These are phyloP conservation scores for Notiomystis cincta DNA, from an alignment of 2,113 vertebrate species.

Conservation along the genomic window DNA sequence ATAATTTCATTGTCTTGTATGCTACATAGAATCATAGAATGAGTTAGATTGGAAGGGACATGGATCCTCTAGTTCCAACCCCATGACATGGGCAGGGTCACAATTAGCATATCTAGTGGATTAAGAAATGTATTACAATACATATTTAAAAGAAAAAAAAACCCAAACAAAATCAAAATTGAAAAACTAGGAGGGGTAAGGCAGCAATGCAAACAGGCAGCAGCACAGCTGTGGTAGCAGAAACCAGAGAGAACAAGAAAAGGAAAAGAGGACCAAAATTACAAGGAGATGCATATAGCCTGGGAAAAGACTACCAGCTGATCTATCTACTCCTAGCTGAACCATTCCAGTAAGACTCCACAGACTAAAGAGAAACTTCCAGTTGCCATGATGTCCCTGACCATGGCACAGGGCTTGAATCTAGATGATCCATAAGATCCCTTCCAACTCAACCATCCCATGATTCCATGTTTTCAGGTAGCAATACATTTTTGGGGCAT, in stretches of 20 bases:
- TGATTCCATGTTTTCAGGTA: accelerated
- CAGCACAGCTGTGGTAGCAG: background rate
- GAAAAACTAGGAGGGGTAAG: background rate
- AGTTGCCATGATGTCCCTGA: background rate
- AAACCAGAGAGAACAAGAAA: background rate
- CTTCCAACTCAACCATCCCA: background rate
- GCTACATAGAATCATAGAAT: background rate
- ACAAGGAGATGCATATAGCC: background rate
- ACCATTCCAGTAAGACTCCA: background rate
- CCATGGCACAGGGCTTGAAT: background rate
- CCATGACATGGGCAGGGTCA: background rate
- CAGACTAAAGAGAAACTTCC: background rate
- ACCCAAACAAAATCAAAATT: background rate
- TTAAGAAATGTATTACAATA: background rate
- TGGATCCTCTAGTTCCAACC: background rate
- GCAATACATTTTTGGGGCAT: too few species aligned
- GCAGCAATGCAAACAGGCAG: background rate
- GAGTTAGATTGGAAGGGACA: background rate
- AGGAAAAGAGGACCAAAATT: background rate
- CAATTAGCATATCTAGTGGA: background rate
- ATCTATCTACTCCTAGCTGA: background rate
- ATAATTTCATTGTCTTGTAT: background rate
- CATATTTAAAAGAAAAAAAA: background rate
- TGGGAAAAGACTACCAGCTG: background rate
- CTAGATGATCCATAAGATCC: background rate